These are phyloP conservation scores for Proterorhinus semilunaris DNA, from an alignment of 2,113 vertebrate species.

Conservation along the genomic window DNA sequence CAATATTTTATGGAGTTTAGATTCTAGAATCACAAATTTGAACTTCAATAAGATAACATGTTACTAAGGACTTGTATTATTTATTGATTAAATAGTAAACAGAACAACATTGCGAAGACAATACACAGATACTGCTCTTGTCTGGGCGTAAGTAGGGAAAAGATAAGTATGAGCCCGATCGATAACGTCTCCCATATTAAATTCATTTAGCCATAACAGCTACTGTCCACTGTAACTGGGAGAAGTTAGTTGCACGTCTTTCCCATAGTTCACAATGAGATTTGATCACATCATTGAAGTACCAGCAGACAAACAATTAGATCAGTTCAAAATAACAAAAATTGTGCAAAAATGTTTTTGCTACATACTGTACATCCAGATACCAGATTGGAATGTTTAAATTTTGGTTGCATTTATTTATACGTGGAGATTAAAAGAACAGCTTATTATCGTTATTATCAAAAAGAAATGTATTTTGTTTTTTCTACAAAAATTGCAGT, in stretches of 20 bases:
- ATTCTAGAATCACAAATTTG: too few relatives aligned
- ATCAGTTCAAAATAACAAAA: conserved; percentile 55
- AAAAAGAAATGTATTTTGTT: too few relatives aligned
- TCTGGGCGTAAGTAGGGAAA: conserved; percentile 58
- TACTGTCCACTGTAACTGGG: conserved; percentile 22
- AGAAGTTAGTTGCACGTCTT: conserved; percentile 29
- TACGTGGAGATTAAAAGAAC: conserved; percentile 47
- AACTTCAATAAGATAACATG: conserved; percentile 10
- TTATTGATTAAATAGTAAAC: conserved; percentile 83
- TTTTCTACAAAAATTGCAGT: conserved; percentile 68
- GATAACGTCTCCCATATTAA: conserved; percentile 45
- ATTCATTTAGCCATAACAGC: conserved; percentile 53
- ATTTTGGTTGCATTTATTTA: conserved; percentile 59
- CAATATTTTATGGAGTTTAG: background rate
- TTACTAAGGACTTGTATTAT: conserved; percentile 53
- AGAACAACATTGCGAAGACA: conserved; percentile 72
- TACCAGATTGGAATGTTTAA: conserved; percentile 59
- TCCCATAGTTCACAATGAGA: conserved; percentile 56
- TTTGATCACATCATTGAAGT: conserved; percentile 46
- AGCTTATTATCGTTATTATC: conserved; percentile 35
- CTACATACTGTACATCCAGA: conserved; percentile 71
- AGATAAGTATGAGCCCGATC: conserved; percentile 50
- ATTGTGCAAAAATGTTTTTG: conserved; percentile 64
- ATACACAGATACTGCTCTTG: conserved; percentile 67
- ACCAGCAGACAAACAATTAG: conserved; percentile 43